Evolutionary conservation across 1,140 invertebrate genomes (phyloP).

Genomic region (Rhagoletis pomonella): DNA sequence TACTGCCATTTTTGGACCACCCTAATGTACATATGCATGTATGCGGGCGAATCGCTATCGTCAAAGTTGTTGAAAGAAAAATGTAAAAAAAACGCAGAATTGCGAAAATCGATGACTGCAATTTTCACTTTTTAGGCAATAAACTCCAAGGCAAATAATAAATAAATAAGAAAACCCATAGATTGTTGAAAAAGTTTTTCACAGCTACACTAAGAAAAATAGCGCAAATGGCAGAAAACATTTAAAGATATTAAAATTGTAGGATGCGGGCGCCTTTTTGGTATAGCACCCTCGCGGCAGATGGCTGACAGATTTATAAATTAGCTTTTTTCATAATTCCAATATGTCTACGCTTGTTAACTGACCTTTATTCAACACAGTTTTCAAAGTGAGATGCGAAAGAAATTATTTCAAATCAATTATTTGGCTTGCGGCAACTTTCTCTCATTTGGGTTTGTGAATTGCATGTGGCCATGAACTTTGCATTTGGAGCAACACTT

Average conservation of each 20-base stretch:
- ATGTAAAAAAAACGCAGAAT: neutral
- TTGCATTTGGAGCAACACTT: no score
- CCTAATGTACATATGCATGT: neutral
- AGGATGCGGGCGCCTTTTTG: neutral
- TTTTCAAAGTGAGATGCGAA: no score
- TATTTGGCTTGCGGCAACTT: no score
- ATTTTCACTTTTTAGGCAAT: conserved; percentile 19
- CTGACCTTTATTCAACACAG: neutral
- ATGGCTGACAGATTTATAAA: neutral
- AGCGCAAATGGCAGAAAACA: conserved; percentile 9
- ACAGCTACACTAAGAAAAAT: neutral
- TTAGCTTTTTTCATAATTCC: conserved; percentile 31
- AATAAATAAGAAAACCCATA: neutral
- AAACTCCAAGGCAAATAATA: neutral
- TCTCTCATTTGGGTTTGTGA: no score
- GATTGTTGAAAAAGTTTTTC: conserved; percentile 8
- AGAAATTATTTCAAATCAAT: no score
- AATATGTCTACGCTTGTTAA: neutral
- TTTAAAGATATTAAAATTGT: conserved; percentile 24
- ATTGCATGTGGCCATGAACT: no score
- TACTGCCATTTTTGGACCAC: neutral
- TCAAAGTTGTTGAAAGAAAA: neutral
- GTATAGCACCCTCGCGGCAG: neutral
- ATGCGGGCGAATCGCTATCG: neutral
- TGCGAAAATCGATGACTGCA: conserved; percentile 6